Evolutionary conservation across 2,797 vertebrate genomes (phyloP).

Genomic region (Melanogrammus aeglefinus): DNA sequence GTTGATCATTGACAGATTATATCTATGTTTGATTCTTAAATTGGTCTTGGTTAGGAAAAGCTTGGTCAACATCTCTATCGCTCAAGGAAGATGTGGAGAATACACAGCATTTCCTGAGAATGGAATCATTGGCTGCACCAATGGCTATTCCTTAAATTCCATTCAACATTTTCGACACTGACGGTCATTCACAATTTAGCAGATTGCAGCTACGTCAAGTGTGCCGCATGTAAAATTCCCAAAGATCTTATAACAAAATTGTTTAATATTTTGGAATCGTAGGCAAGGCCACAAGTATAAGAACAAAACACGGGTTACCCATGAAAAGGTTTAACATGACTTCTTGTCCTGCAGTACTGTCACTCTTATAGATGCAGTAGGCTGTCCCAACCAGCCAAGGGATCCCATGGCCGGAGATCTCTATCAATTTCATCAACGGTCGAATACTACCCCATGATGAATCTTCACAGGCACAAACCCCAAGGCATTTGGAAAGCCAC

Average conservation of each 20-base stretch:
- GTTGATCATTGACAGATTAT: background rate
- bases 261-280: background rate
- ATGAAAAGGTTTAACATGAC: constrained; percentile 92
- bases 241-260: background rate
- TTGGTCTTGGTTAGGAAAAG: background rate
- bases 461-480: constrained; percentile 89
- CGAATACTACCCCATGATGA: constrained; percentile 89
- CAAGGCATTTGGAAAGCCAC: constrained; percentile 91
- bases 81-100: background rate
- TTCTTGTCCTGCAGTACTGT: constrained; percentile 86
- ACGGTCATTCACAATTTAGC: background rate
- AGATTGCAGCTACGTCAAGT: background rate
- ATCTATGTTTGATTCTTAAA: background rate
- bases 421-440: constrained; percentile 91
- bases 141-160: background rate
- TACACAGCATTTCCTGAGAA: background rate
- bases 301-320: constrained; percentile 61
- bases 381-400: constrained; percentile 87
- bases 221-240: background rate
- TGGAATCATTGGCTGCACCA: background rate
- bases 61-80: background rate
- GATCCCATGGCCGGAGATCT: constrained; percentile 93
- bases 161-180: background rate
- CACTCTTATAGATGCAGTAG: constrained; percentile 87
- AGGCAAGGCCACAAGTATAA: background rate